These are phyloP conservation scores for Drosophila helvetica DNA, from an alignment of 2,888 invertebrate species.

Conservation along the genomic window DNA sequence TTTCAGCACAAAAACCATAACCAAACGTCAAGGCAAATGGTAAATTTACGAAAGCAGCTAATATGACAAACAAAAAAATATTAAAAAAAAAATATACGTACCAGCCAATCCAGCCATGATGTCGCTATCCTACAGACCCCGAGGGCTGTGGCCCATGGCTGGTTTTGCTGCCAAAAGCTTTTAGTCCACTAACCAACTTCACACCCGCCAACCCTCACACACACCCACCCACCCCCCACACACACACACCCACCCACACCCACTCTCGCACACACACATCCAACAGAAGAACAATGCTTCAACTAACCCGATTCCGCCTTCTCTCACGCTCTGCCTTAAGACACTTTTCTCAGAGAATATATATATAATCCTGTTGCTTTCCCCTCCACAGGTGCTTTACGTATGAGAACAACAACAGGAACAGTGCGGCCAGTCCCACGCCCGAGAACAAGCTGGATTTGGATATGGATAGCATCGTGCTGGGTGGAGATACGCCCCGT, in stretches of 20 bases:
- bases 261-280: conserved; percentile 63
- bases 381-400: conserved; percentile 80
- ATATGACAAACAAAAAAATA: conserved; percentile 54
- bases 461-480: conserved; percentile 79
- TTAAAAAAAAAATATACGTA: conserved; percentile 4
- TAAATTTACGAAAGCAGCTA: conserved; percentile 85
- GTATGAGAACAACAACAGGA: conserved; percentile 82
- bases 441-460: conserved; percentile 82
- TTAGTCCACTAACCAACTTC: conserved; percentile 39
- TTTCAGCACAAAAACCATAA: conserved; percentile 95
- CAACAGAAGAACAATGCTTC: conserved; percentile 54
- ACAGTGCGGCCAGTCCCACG: conserved; percentile 81
- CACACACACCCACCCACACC: conserved; percentile 60
- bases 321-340: conserved; percentile 47
- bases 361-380: not conserved
- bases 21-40: conserved; percentile 94
- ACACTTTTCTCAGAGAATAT: too few relatives aligned
- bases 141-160: conserved; percentile 11
- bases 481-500: conserved; percentile 61
- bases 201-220: conserved; percentile 32
- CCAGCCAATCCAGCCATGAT: conserved; percentile 42
- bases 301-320: conserved; percentile 58
- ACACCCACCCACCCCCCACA: conserved; percentile 58
- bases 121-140: not conserved
- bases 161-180: conserved; percentile 37